Base-by-base conservation (phyloP, 2,888 invertebrate species). In the Drosophila trichaetosa region DNA sequence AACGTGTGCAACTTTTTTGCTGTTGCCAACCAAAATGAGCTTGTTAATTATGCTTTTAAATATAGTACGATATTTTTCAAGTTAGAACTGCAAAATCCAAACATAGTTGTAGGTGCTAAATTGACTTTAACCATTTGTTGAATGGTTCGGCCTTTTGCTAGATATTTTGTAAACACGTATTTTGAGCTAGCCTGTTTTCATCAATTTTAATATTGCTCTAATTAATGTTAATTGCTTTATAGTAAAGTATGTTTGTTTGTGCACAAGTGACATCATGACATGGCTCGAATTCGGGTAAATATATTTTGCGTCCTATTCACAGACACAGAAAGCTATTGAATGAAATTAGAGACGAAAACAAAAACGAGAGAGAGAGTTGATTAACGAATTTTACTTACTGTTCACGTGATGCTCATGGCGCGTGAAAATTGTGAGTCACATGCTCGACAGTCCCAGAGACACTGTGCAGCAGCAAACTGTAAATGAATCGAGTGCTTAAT, bases 371-470 rank as follows among this genome's bases (percentile, higher is more conserved):
- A 46, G 46, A 46, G 46, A 46, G 27, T 46, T 72, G 48, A 46
- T 48, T 54, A 24, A 62, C 53, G 21, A 18, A 10, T 63, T 58
- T 49, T 11, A 13, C 49, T 69, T 21, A 34, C 27, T 54, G 57
- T 56, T 82, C 84, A 84, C 84, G 87, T 84, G 87, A 82, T 73
- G 58, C 53, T 80, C 78, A 87, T 78, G 74, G 80, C 82, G 82
- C 31, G 53, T 64, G 56, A 8, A 33, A 69, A 69, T 57, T 58
- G 42, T 69, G 51, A 56, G 59, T 76, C 82, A 83, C 73, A 66
- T 54, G 66, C 49, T 75, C 48, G 21, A 56, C 71, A 69, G 56
- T 51, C 51, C 53, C 27, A 62, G 11, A 29, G 73, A 64, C 77
- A 79, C 76, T 82, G 79, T 81, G 61, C 79, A 65, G 67, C 51